Conservation (phyloP, 2,113 vertebrate genomes). For the Gallinago undulata region DNA sequence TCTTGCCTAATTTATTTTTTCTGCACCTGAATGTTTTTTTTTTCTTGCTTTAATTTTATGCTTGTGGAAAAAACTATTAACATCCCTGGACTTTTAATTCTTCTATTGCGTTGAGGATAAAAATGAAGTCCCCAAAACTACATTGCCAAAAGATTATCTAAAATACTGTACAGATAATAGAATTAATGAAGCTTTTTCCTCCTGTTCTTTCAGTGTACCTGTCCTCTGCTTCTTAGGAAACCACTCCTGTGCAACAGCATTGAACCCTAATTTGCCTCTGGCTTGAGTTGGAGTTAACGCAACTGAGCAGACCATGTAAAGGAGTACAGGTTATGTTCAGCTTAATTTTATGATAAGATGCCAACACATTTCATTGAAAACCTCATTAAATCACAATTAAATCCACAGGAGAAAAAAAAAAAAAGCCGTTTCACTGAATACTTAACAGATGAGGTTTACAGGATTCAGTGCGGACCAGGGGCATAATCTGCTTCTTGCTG, state of each 20-base stretch:
- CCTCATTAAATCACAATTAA: constrained; percentile 38
- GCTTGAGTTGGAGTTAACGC: not conserved
- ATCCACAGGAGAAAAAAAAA: not conserved
- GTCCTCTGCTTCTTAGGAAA: not conserved
- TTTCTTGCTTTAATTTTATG: not conserved
- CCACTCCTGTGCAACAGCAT: not conserved
- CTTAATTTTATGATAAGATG: not conserved
- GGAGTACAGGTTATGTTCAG: not conserved
- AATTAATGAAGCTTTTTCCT: not conserved
- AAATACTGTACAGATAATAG: not conserved
- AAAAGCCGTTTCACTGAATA: not conserved
- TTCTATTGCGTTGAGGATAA: not conserved
- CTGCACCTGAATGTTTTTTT: not conserved
- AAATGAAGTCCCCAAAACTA: not conserved
- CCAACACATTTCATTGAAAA: constrained; percentile 10
- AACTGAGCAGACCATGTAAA: not conserved
- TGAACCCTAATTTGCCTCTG: not conserved
- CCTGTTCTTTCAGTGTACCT: not conserved
- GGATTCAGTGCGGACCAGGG: not conserved
- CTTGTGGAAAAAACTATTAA: not conserved
- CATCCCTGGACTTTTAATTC: not conserved
- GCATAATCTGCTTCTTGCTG: not conserved
- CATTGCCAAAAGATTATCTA: not conserved
- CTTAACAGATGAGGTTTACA: not conserved
- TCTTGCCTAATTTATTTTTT: constrained; percentile 30